A percentile compares a stretch with the other conserved stretches of the same genome.
Evolutionary conservation across 2,113 vertebrate species (phyloP).

Genomic region (Centrocercus urophasianus): DNA sequence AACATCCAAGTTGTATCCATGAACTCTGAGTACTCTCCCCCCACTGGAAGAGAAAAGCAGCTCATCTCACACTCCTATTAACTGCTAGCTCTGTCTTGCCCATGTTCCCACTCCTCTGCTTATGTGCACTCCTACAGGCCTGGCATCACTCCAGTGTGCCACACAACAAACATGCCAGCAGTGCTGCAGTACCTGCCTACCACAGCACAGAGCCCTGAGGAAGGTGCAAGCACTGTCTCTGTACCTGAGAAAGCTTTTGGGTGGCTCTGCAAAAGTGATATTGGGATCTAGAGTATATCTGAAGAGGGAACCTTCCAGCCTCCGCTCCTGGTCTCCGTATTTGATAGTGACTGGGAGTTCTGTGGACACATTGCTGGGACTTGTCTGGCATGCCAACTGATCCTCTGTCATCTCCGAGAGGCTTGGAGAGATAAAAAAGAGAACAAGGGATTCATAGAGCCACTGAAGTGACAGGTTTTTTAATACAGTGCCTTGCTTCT

Average conservation of each 20-base stretch:
- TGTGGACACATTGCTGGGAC: constrained; percentile 80
- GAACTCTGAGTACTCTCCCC: constrained; percentile 87
- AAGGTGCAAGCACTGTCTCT: not conserved
- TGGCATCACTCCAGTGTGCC: not conserved
- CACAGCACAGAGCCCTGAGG: not conserved
- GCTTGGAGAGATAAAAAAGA: constrained; percentile 65
- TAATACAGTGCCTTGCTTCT: not conserved
- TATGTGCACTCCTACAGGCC: not conserved
- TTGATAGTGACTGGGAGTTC: constrained; percentile 84
- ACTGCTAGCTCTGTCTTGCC: not conserved
- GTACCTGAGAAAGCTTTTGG: constrained; percentile 92
- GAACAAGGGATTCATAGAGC: not conserved
- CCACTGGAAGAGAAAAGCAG: constrained; percentile 81
- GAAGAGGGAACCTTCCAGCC: constrained; percentile 79
- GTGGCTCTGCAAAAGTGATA: constrained; percentile 85
- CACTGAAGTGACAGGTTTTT: not conserved
- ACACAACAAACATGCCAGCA: not conserved
- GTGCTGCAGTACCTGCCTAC: not conserved
- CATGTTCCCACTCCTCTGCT: not conserved
- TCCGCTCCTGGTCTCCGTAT: constrained; percentile 84
- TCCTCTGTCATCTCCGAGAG: constrained; percentile 81
- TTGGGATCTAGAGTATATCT: constrained; percentile 90
- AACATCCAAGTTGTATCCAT: constrained; percentile 91
- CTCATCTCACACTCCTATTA: not conserved
- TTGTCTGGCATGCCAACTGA: constrained; percentile 86